phyloP scores from a whole-genome alignment of 2,888 invertebrate species.

The Agrotis segetum region DNA sequence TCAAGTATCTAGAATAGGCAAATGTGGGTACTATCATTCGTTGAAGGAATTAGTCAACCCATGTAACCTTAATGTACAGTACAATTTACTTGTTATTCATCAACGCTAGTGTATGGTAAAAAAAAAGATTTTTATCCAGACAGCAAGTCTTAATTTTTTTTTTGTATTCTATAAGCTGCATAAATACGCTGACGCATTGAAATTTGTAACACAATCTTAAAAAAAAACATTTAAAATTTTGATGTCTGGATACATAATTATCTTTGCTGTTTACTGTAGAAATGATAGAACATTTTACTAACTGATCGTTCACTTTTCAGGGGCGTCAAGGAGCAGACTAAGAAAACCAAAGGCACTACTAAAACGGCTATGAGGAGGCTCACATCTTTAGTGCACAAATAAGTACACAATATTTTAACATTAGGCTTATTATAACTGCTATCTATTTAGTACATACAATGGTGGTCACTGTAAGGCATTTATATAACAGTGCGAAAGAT shows the following conservation, averaged over 20 bases:
- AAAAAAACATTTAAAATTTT: no score
- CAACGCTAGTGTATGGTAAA: no score
- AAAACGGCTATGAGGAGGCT: slow-evolving; percentile 86
- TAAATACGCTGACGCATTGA: no score
- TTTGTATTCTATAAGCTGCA: no score
- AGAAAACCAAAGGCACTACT: slow-evolving; percentile 86
- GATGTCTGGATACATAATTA: background rate
- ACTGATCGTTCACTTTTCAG: slow-evolving; percentile 72
- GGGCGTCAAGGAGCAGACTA: slow-evolving; percentile 88
- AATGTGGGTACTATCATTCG: background rate
- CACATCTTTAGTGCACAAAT: slow-evolving; percentile 87
- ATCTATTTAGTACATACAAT: slow-evolving; percentile 61
- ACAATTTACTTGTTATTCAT: slow-evolving; percentile 4
- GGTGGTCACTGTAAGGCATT: slow-evolving; percentile 52
- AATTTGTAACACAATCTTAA: no score
- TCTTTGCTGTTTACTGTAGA: background rate
- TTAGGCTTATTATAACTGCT: slow-evolving; percentile 66
- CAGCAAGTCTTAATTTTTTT: no score
- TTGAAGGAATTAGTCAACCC: background rate
- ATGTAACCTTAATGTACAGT: slow-evolving; percentile 8
- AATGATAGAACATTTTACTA: slow-evolving; percentile 1
- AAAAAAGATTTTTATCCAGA: no score
- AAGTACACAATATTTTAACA: slow-evolving; percentile 70
- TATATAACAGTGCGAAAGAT: slow-evolving; percentile 53
- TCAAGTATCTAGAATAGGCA: no score